Evolutionary conservation across 1,140 invertebrate genomes (phyloP).

Genomic region (Globodera rostochiensis): DNA sequence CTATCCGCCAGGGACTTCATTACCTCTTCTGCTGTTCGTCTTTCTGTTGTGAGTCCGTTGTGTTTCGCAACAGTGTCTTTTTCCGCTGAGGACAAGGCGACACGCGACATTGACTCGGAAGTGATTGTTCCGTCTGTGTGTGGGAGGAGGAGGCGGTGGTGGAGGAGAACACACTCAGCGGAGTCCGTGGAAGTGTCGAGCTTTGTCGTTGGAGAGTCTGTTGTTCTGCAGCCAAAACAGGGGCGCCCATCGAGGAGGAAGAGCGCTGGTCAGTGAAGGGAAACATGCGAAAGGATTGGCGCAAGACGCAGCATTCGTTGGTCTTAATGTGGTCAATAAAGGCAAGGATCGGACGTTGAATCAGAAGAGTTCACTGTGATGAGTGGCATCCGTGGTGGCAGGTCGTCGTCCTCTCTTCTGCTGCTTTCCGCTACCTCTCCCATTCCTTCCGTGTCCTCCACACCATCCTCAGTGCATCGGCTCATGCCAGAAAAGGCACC

Average conservation of each 20-base stretch:
- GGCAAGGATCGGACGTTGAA: background rate
- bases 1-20: too few species aligned
- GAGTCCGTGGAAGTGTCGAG: constrained; percentile 7
- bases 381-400: constrained; percentile 26
- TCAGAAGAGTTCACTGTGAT: background rate
- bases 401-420: constrained; percentile 13
- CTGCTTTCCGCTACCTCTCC: background rate
- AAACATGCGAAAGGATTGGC: background rate
- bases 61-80: background rate
- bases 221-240: background rate
- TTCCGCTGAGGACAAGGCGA: background rate
- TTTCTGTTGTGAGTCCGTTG: background rate
- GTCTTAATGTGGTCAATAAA: background rate
- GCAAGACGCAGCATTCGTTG: background rate
- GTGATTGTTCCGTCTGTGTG: background rate
- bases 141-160: background rate
- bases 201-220: background rate
- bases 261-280: background rate
- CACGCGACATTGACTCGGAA: background rate
- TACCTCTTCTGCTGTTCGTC: background rate
- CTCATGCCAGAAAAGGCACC: constrained; percentile 22
- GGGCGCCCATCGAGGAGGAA: background rate
- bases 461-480: constrained; percentile 1
- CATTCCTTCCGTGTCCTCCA: background rate
- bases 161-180: background rate